Conservation (phyloP, 2,797 vertebrate species). For the Paramormyrops hopkinsi region DNA sequence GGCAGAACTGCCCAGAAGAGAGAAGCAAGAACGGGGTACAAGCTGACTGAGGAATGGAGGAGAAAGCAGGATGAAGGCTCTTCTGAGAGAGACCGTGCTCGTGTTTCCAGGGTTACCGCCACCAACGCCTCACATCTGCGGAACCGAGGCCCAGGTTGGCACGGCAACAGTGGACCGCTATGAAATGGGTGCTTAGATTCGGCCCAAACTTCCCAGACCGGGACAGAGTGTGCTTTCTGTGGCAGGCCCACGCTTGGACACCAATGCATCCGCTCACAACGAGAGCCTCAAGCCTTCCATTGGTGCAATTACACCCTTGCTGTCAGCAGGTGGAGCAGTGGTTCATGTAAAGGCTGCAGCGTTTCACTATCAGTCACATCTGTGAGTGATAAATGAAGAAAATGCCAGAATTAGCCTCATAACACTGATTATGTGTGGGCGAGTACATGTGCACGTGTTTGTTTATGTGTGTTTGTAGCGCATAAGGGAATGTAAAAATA, state of each 20-base stretch:
- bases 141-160: conserved; percentile 9
- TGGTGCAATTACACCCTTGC: not conserved
- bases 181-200: not conserved
- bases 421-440: not conserved
- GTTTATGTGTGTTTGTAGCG: not conserved
- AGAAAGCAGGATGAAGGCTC: not conserved
- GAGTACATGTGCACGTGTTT: not conserved
- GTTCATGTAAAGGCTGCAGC: not conserved
- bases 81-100: not conserved
- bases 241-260: not conserved
- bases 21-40: not conserved
- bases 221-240: not conserved
- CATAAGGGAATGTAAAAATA: not conserved
- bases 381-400: not conserved
- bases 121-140: not conserved
- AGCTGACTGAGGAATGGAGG: not conserved
- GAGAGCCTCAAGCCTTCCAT: not conserved
- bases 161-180: conserved; percentile 3
- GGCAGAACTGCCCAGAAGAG: not conserved
- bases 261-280: not conserved
- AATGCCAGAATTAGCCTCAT: not conserved
- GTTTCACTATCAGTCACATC: not conserved
- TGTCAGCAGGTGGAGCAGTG: not conserved
- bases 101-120: not conserved
- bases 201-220: not conserved